phyloP scores from a whole-genome alignment of 2,888 invertebrate species.

The Metellina segmentata region DNA sequence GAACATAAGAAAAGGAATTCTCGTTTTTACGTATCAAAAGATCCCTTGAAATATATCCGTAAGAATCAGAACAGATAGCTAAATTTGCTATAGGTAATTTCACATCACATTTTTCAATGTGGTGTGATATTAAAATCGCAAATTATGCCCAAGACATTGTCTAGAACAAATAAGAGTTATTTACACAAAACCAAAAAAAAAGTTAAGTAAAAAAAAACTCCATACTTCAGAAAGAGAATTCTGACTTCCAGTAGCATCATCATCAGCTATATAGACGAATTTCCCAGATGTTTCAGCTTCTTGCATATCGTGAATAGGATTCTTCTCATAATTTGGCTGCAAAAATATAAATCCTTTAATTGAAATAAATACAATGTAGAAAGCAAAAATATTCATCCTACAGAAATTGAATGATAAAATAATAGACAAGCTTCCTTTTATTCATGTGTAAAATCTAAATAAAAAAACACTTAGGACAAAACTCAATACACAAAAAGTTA shows the following conservation, averaged over 20 bases:
- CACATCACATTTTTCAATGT: neutral
- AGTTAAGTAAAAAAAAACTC: neutral
- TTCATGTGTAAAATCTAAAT: neutral
- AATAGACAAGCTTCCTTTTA: neutral
- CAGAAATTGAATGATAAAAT: neutral
- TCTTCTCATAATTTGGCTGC: slow-evolving; percentile 84
- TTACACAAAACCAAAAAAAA: neutral
- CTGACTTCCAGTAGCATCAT: slow-evolving; percentile 58
- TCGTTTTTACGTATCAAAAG: neutral
- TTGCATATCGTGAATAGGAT: slow-evolving; percentile 87
- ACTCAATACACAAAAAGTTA: too few species aligned
- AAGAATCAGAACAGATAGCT: neutral
- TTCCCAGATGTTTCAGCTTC: slow-evolving; percentile 84
- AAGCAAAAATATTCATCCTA: neutral
- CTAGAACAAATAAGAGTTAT: neutral
- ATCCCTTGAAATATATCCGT: neutral
- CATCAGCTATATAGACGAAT: slow-evolving; percentile 81
- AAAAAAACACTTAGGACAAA: too few species aligned
- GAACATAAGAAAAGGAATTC: neutral
- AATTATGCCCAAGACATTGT: neutral
- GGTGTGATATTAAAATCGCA: neutral
- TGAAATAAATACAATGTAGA: neutral
- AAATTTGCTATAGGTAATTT: neutral
- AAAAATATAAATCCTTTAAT: neutral
- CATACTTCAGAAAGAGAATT: slow-evolving; percentile 61